Evolutionary conservation across 2,113 vertebrate species (phyloP).

Genomic region (Sorex araneus): DNA sequence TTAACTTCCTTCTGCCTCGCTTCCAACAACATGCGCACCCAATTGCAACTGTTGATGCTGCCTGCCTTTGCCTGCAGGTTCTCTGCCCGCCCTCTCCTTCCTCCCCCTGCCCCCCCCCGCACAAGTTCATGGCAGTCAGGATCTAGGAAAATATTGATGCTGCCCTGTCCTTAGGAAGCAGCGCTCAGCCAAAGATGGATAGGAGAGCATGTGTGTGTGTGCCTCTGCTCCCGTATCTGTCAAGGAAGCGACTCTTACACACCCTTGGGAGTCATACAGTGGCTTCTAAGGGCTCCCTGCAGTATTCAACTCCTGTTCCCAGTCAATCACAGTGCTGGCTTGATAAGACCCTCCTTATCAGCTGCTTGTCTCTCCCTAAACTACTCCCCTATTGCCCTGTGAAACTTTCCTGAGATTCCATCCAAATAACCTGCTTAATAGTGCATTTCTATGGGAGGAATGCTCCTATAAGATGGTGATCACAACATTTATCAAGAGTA

Average conservation of each 20-base stretch:
- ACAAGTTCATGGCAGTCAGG: no score
- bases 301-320: not conserved
- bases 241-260: not conserved
- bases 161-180: not conserved
- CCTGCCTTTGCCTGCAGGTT: not conserved
- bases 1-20: not conserved
- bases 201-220: no score
- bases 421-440: not conserved
- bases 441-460: not conserved
- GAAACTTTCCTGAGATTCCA: not conserved
- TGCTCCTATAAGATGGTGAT: not conserved
- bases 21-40: not conserved
- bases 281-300: not conserved
- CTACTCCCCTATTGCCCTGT: not conserved
- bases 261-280: not conserved
- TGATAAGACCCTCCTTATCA: not conserved
- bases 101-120: not conserved
- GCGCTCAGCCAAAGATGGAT: not conserved
- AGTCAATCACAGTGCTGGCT: not conserved
- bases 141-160: no score
- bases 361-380: not conserved
- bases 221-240: not conserved
- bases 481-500: no score
- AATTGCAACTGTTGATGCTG: not conserved
- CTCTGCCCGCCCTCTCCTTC: not conserved